Evolutionary conservation across 2,888 invertebrate genomes (phyloP), one percentile per base, ranked within the genome.

Genomic region (Dryobota labecula): DNA sequence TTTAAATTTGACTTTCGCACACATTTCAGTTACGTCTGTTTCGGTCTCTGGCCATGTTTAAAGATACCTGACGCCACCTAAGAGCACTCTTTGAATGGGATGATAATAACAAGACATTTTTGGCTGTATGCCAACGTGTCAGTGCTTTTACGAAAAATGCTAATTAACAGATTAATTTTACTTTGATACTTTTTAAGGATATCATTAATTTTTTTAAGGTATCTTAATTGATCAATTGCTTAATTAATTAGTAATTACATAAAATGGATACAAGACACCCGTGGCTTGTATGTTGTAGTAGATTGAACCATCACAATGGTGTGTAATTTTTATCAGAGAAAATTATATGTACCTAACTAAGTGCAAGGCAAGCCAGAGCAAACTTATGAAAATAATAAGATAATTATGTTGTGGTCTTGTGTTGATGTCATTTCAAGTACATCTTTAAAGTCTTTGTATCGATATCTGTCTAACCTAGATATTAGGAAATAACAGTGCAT

Each of bases 141-240:
- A 24, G n/a, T 61, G 33, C 43, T 15, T 11, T 45, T 27, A 61
- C 38, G 27, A 43, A 51, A 61, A 51, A 61, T 45, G 64, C n/a
- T 27, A 63, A 76, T 78, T 43, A 57, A 15, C 47, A 47, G 2
- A 54, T 36, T 54, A 60, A 30, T 54, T 49, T 47, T 36, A 36
- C n/a, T 47, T 56, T 43, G 43, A 27, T 45, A 30, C 30, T 43
- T 20, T 4, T 38, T n/a, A 51, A n/a, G 30, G 43, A 45, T 45
- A 36, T 24, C 41, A 36, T 43, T 11, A 27, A n/a, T 47, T 51
- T 51, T 33, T n/a, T 5, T 33, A 27, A 43, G n/a, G 47, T 43
- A 43, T 68, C 33, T 45, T 11, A 47, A 66, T 66, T 75, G 67
- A 75, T 47, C 33, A 36, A 75, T 75, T 65, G 7, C n/a, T 41